Percentiles rank a stretch among this genome's conserved stretches.
Evolutionary conservation across 2,888 invertebrate species (phyloP).

Genomic region (Nomada fabriciana): DNA sequence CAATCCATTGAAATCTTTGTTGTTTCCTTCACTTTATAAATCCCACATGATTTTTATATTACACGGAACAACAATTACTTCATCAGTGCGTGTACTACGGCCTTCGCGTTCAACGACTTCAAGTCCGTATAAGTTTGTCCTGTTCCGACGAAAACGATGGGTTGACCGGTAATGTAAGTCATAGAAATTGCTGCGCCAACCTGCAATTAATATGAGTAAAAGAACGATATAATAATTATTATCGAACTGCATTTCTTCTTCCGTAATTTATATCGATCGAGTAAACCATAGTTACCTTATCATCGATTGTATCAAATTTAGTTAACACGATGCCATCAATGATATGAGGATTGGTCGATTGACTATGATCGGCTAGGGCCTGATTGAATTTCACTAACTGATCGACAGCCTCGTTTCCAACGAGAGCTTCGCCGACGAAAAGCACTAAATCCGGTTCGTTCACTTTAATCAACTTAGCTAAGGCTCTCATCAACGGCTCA

Average conservation of each 20-base stretch:
- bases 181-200: constrained; percentile 99
- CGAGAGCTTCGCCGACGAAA: constrained; percentile 99
- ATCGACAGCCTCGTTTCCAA: constrained; percentile 99
- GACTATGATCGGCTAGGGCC: constrained; percentile 96
- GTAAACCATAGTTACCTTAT: constrained; percentile 89
- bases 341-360: constrained; percentile 91
- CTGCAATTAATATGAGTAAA: constrained; percentile 75
- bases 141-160: constrained; percentile 99
- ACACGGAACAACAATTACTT: constrained; percentile 86
- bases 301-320: constrained; percentile 99
- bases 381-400: constrained; percentile 99
- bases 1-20: constrained; percentile 40
- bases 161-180: constrained; percentile 99
- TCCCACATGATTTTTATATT: constrained; percentile 41
- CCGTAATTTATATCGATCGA: background rate
- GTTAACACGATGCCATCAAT: constrained; percentile 99
- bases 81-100: constrained; percentile 98
- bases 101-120: constrained; percentile 97
- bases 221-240: background rate
- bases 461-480: constrained; percentile 98
- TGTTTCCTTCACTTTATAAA: constrained; percentile 17
- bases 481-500: constrained; percentile 98
- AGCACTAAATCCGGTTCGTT: constrained; percentile 99
- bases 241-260: background rate
- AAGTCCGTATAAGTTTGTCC: constrained; percentile 99